phyloP scores from a whole-genome alignment of 92 coral and sea anemone species.

The Galaxea fascicularis region DNA sequence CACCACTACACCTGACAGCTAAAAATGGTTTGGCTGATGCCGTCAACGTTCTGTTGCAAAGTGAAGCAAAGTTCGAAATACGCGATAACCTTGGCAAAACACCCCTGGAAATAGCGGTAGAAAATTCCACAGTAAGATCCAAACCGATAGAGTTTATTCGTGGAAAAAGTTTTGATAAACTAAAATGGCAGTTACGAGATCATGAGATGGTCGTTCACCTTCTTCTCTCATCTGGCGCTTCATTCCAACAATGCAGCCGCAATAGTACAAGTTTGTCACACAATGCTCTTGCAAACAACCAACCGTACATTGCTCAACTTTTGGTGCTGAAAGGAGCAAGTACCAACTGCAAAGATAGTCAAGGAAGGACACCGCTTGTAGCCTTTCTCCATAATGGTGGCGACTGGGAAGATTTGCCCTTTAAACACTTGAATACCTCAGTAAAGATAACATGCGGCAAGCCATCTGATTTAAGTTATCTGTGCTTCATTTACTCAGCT shows the following conservation, averaged over 20 bases:
- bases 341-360: background rate
- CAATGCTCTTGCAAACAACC: constrained; percentile 7
- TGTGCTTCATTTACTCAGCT: constrained; percentile 49
- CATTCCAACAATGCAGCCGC: constrained; percentile 14
- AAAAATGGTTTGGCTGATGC: constrained; percentile 62
- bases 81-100: constrained; percentile 52
- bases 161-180: background rate
- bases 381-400: background rate
- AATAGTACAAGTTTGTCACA: constrained; percentile 8
- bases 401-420: background rate
- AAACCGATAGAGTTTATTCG: background rate
- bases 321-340: constrained; percentile 15
- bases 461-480: constrained; percentile 33
- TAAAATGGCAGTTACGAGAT: background rate
- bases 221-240: constrained; percentile 7
- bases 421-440: constrained; percentile 9
- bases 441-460: constrained; percentile 32
- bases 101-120: constrained; percentile 52
- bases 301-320: constrained; percentile 20
- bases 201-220: constrained; percentile 21
- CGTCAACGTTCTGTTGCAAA: constrained; percentile 43
- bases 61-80: constrained; percentile 18
- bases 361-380: constrained; percentile 1
- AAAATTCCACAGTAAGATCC: background rate
- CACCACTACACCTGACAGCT: constrained; percentile 70